phyloP scores from a whole-genome alignment of 2,888 invertebrate genomes.

The Troides oblongomaculatus region DNA sequence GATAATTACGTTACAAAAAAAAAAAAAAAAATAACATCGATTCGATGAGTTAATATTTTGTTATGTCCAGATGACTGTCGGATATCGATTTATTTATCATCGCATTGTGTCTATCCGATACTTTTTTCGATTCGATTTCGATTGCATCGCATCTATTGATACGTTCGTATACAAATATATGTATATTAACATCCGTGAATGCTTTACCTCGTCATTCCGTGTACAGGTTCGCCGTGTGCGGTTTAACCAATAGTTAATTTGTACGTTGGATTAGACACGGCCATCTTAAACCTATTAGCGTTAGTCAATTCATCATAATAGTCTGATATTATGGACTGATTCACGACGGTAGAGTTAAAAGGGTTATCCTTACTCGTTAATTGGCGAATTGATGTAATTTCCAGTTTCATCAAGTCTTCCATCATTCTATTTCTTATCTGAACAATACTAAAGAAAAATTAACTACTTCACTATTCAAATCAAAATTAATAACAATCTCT shows the following conservation, averaged over 20 bases:
- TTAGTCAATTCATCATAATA: constrained; percentile 52
- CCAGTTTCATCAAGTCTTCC: not conserved
- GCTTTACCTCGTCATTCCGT: constrained; percentile 23
- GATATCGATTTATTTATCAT: constrained; percentile 54
- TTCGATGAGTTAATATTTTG: constrained; percentile 72
- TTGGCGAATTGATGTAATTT: constrained; percentile 26
- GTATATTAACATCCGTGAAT: constrained; percentile 14
- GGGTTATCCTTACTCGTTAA: constrained; percentile 32
- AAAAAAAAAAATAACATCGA: constrained; percentile 57
- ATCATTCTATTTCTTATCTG: not conserved
- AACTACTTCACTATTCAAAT: not conserved
- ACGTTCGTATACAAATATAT: constrained; percentile 15
- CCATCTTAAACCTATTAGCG: constrained; percentile 60
- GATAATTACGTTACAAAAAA: constrained; percentile 77
- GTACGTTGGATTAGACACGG: constrained; percentile 57
- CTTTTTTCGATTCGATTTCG: constrained; percentile 32
- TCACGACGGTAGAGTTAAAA: constrained; percentile 41
- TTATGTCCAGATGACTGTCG: constrained; percentile 58
- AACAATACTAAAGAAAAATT: not conserved
- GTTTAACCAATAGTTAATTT: constrained; percentile 59
- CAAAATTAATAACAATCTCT: not conserved
- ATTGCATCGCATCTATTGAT: constrained; percentile 37
- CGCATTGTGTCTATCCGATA: constrained; percentile 41
- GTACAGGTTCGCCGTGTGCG: constrained; percentile 49
- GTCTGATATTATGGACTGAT: constrained; percentile 52